Base-by-base conservation (phyloP, 1,140 invertebrate species). In the Magallana angulata region DNA sequence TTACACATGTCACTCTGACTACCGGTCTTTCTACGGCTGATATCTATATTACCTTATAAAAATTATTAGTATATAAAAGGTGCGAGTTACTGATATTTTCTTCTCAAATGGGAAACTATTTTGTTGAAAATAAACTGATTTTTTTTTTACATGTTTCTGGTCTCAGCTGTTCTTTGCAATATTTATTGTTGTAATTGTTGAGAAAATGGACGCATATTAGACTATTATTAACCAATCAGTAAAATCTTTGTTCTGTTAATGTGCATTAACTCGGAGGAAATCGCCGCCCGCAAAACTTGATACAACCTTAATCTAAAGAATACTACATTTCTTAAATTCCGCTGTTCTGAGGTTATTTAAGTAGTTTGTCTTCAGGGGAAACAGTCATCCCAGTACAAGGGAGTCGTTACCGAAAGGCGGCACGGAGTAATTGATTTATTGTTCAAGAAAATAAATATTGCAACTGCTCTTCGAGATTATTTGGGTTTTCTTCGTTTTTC, bases 351-450 rank as follows among this genome's bases (percentile, higher is more conserved):
- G 36, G 68, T 76, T 14, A 76, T 76, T 76, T 76, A 76, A 30
- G 36, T 6, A 76, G 24, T 36, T 18, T 18, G 24, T 76, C 68
- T 76, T 30, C 8, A 24, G 18, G 36, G 18, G 30, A 76, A 76
- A 76, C 12, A 12, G 68, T 76, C 68, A 30, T 76, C 24, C 36
- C 11, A 30, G 11, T 76, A 6, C 68, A 18, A 18, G 12, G 12
- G 68, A 76, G 68, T 24, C 12, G 68, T 76, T 76, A 76, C 68
- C 68, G 48, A 36, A 48, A 76, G 68, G 36, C 24, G 24, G 68
- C 68, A 76, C 68, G 68, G 36, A 30, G 36, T 76, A 76, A 76
- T 76, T 76, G 68, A 76, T 76, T 76, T 76, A 76, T 76, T 76
- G 24, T 30, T 9, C 68, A 76, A 30, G 68, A 76, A 76, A 76